Conservation (phyloP, 2,888 invertebrate genomes). For the Euspilapteryx auroguttella region DNA sequence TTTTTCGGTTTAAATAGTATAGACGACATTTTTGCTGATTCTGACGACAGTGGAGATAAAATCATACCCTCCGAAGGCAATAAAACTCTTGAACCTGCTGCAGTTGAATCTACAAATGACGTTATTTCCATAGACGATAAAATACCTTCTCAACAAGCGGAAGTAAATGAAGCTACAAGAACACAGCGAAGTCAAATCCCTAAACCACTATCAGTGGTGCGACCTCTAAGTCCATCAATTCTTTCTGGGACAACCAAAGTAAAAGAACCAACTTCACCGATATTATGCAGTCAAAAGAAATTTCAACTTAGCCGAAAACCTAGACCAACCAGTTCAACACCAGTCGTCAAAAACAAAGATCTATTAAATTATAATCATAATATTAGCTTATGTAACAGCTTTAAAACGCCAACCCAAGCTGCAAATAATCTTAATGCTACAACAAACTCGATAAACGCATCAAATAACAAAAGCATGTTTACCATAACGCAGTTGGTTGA, state of each 20-base stretch:
- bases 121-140: too few species aligned
- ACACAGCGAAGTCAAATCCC: not conserved
- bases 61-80: too few species aligned
- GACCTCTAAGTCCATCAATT: conserved; percentile 34
- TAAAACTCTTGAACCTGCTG: too few species aligned
- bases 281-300: conserved; percentile 31
- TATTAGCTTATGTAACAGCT: too few species aligned
- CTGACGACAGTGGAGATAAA: conserved; percentile 19
- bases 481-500: conserved; percentile 47
- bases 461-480: conserved; percentile 34
- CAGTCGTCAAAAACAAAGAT: conserved; percentile 12
- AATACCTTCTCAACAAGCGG: too few species aligned
- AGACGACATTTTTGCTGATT: conserved; percentile 46
- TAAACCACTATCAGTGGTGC: not conserved
- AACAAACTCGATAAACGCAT: conserved; percentile 13
- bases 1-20: conserved; percentile 48
- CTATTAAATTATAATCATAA: too few species aligned
- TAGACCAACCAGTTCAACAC: conserved; percentile 17
- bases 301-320: conserved; percentile 22
- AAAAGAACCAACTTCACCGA: conserved; percentile 24
- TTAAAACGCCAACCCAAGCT: too few species aligned
- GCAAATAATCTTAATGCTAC: conserved; percentile 8
- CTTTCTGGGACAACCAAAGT: conserved; percentile 22
- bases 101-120: too few species aligned
- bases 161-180: not conserved